Base-by-base conservation (phyloP, 2,888 invertebrate genomes). In the Rotaria sp. region DNA sequence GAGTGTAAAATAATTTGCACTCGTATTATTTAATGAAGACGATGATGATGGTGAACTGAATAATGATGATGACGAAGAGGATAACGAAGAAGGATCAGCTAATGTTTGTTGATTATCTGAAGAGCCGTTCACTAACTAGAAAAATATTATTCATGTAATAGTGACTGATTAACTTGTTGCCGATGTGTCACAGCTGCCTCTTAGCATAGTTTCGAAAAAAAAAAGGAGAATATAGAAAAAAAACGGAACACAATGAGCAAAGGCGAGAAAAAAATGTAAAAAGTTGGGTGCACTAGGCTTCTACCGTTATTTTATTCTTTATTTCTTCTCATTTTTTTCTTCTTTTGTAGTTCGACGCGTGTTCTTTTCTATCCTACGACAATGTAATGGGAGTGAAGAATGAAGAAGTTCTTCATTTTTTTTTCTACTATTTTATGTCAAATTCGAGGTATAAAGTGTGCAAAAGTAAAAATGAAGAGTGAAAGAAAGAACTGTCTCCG, bases 41-140 rank as follows among this genome's bases (percentile, higher is more conserved):
- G 67, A 67, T 35, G 67, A 67, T 38, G 67, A 67, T 15, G 59
- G 30, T 38, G 67, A 21, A 67, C 67, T 67, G 35, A 67, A 67
- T 67, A 67, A 8, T 21, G 67, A 67, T 67, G 67, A 67, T 21
- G 67, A 35, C 21, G 67, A 67, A 2, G 67, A 67, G 15, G 67
- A 35, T 35, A 67, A 18, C 15, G 67, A 67, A 21, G 67, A 67
- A 21, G 67, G 67, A 67, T 67, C 35, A 15, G 67, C 67, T 67
- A 67, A 15, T 35, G 67, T 38, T 30, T 15, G 67, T 67, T 67
- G 67, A 15, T 67, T 35, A 67, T 67, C 67, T 35, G 35, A 67
- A 67, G 67, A 35, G 35, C 67, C 67, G 67, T 67, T 35, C 67
- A 67, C 67, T 67, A 67, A 67, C 67, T 67, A 67, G 35, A 67